Base-by-base conservation (phyloP, 2,888 invertebrate species). In the Bellardia bayeri region DNA sequence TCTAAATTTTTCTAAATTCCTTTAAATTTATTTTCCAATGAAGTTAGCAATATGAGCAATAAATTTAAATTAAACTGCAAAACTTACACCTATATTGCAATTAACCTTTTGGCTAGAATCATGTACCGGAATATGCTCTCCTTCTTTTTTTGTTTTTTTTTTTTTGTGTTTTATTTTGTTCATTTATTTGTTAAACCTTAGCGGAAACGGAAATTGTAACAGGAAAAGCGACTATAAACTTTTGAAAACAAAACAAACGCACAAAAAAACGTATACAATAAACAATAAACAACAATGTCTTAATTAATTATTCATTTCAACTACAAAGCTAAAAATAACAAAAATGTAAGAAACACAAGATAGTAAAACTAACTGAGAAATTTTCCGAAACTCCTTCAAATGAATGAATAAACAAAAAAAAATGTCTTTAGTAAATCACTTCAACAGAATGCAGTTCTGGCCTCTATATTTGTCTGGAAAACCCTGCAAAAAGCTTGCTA, bases 131-230 rank as follows among this genome's bases (percentile, higher is more conserved):
- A 66, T n/a, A 33, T 37, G 16, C 11, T 49, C 42, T 42, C 13
- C 30, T 51, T 30, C n/a, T 37, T 23, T 30, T 68, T 16, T 76
- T 23, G 23, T 23, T 23, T 23, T 23, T 23, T 23, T 23, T 23
- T 23, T 23, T 23, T 23, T 23, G 23, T 23, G 23, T 23, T 23
- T 23, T 23, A 23, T 23, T 23, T 23, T 14, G 54, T 42, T 58
- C 23, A 5, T 56, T 49, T 30, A 3, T 64, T 56, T 54, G 63
- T 40, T 71, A 69, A 58, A 51, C 40, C 33, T 37, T 11, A 69
- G 37, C 74, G 80, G 80, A 87, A 87, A 61, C 83, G 87, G 83
- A 87, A 81, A 84, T 87, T 80, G 66, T 63, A 68, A 63, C 23
- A 72, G 84, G 81, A 87, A 81, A 37, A 78, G 61, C 40, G 54